Evolutionary conservation across 2,888 invertebrate species (phyloP).

Genomic region (Strigamia maritima): DNA sequence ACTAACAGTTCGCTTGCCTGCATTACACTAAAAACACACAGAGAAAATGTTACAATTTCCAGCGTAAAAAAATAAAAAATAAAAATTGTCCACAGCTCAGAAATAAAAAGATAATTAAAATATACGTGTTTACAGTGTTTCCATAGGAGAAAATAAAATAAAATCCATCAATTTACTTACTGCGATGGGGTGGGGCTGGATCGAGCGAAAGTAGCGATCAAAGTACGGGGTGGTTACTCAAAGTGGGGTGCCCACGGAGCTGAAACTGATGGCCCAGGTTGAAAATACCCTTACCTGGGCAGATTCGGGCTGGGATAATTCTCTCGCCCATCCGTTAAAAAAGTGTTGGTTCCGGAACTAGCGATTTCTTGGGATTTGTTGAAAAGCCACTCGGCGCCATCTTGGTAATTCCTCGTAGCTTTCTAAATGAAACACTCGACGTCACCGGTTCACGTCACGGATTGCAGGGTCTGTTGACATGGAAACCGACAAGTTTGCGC

Average conservation of each 20-base stretch:
- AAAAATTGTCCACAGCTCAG: too few species aligned
- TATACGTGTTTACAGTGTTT: too few species aligned
- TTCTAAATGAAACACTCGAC: slow-evolving; percentile 10
- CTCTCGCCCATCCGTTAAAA: slow-evolving; percentile 16
- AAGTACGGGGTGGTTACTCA: background rate
- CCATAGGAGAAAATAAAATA: background rate
- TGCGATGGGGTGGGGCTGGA: slow-evolving; percentile 6
- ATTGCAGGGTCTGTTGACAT: slow-evolving; percentile 31
- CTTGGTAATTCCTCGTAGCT: slow-evolving; percentile 31
- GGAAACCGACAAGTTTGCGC: slow-evolving; percentile 12
- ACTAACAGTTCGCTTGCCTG: background rate
- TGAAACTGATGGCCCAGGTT: background rate
- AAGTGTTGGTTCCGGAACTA: background rate
- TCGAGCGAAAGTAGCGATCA: background rate
- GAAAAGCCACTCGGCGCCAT: slow-evolving; percentile 28
- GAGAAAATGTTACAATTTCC: too few species aligned
- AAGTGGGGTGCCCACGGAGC: background rate
- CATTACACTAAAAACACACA: background rate
- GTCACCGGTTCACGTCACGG: slow-evolving; percentile 31
- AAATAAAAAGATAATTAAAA: too few species aligned
- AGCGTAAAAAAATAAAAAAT: too few species aligned
- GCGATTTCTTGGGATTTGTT: slow-evolving; percentile 5
- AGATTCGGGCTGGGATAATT: background rate
- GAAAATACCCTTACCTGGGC: background rate
- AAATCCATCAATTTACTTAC: background rate